Evolutionary conservation across 2,797 vertebrate genomes (phyloP), one percentile per base, ranked within the genome.

Genomic region (Pseudotriccus pelzelni): DNA sequence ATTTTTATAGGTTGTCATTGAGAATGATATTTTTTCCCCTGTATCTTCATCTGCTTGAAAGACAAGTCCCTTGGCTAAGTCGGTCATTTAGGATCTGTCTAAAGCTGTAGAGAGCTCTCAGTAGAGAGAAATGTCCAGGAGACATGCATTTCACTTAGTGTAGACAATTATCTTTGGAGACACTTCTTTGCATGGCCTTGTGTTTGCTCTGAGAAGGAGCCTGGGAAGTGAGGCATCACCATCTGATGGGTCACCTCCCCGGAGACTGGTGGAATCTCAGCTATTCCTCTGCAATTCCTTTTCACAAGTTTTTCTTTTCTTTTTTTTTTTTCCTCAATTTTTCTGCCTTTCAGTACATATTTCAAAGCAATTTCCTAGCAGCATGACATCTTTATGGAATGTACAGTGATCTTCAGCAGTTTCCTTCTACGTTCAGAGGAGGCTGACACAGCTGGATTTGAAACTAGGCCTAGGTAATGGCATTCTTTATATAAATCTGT

Each of bases 281-380:
- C 89, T 81, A 44, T 78, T 89, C 62, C 46, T 86, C 27, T 83
- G 39, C 47, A 32, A 36, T 92, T 85, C 59, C 43, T 74, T 69
- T 80, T 44, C 9, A 30, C 7, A 75, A 55, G 44, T 32, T 58
- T 52, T 30, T 27, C 9, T 30, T 7, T 36, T 4, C 12, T 80
- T 46, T 4, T 43, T 60, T 6, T 43, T 3, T 8, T 67, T 44
- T 24, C 5, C 5, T 4, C 5, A 17, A 6, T 52, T 77, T 66
- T 80, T 53, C 60, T 85, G 64, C 41, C 62, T 81, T 87, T 88
- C 12, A 4, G 43, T 34, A 47, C 2, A 6, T 24, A 44, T 93
- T 93, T 85, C 72, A 92, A 89, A 97, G 72, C 64, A 22, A 66
- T 83, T 90, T 94, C 60, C 64, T 80, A 69, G 53, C 94, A 83